Evolutionary conservation across 2,888 invertebrate genomes (phyloP), one percentile per base, ranked within the genome.

Genomic region (Anthrax anthrax): DNA sequence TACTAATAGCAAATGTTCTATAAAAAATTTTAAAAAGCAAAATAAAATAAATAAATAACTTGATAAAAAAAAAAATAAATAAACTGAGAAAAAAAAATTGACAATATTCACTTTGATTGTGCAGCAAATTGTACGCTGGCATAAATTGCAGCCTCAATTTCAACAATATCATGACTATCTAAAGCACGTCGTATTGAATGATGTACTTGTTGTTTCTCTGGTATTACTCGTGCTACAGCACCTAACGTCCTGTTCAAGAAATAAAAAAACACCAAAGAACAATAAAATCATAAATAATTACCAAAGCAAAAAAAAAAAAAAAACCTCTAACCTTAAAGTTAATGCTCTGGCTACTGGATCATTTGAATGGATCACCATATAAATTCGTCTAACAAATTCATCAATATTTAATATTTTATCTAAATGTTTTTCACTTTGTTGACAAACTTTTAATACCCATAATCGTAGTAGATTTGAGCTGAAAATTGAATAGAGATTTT

Each of bases 361-460:
- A 64, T 97, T 97, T 9, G 95, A 92, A 67, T 96, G 92, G 56
- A 91, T 84, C 1, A 97, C 97, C 65, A 88, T 86, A 59, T 86
- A 92, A 23, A 97, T 83, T 56, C 94, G 73, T 41, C 88, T 75
- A 5, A 95, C 78, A 69, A 90, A 88, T 67, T 96, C 95, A 58
- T 96, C 95, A 1, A 95, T 87, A 63, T 92, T 96, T 23, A 95
- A 72, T 53, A 97, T 92, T 71, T 90, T 96, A 62, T 95, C 92
- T 47, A 96, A 71, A 70, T 96, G 95, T 62, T 91, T 90, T 62
- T 92, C 90, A 62, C 94, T 94, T 62, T 96, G 92, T 56, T 95
- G 89, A 52, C 92, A 90, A 0, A 96, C 94, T 45, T 91, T 75
- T 37, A 95, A 69, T 1, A 97, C 87, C 80, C 94, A 94, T 37